Evolutionary conservation across 2,797 vertebrate species (phyloP).

Genomic region (Semotilus atromaculatus): DNA sequence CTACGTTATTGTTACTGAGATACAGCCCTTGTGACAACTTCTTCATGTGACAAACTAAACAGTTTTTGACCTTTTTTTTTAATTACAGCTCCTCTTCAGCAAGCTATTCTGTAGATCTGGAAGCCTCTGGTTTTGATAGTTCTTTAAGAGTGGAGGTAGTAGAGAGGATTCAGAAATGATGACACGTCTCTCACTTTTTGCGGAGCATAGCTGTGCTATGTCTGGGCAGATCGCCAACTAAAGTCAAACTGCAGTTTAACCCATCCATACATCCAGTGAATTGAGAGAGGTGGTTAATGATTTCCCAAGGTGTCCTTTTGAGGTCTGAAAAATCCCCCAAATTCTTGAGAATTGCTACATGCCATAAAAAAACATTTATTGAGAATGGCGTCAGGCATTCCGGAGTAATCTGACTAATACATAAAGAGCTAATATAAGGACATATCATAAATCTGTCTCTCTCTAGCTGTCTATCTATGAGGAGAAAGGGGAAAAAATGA

Average conservation of each 20-base stretch:
- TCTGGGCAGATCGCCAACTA: slow-evolving; percentile 48
- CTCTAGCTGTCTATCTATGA: neutral
- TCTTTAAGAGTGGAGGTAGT: slow-evolving; percentile 26
- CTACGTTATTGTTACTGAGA: neutral
- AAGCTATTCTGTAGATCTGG: slow-evolving; percentile 18
- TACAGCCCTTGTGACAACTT: neutral
- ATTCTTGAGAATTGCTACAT: neutral
- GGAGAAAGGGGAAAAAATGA: neutral
- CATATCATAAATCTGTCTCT: slow-evolving; percentile 4
- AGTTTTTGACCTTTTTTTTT: neutral
- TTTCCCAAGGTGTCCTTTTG: slow-evolving; percentile 23
- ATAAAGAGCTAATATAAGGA: slow-evolving; percentile 2
- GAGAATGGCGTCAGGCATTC: slow-evolving; percentile 7
- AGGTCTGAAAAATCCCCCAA: neutral
- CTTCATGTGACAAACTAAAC: no score
- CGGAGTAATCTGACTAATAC: neutral
- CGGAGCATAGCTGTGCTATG: slow-evolving; percentile 30
- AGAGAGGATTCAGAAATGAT: slow-evolving; percentile 29
- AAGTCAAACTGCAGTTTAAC: slow-evolving; percentile 33
- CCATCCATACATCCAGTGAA: slow-evolving; percentile 26
- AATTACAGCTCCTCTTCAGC: neutral
- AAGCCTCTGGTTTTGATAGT: slow-evolving; percentile 17
- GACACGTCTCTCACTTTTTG: slow-evolving; percentile 45
- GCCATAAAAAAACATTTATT: slow-evolving; percentile 1
- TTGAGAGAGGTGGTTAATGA: neutral